Percentiles rank a stretch among this genome's conserved stretches.
These are phyloP conservation scores for Medauroidea extradentata DNA, from an alignment of 1,140 invertebrate species.

Conservation along the genomic window DNA sequence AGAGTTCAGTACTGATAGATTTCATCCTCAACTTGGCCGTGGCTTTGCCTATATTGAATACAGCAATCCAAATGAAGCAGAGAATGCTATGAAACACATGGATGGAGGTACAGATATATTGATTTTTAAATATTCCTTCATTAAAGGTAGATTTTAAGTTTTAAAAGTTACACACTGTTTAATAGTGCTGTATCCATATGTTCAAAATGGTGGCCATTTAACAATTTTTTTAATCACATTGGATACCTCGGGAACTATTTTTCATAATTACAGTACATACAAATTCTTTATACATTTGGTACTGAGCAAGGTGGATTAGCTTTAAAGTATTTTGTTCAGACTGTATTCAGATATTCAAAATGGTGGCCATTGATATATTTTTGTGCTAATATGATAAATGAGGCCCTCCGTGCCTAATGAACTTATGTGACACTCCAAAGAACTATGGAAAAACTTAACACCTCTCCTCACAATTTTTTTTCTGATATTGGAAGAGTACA, in stretches of 20 bases:
- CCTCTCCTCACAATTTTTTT: too few relatives aligned
- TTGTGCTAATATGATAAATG: too few relatives aligned
- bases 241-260: too few relatives aligned
- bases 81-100: slow-evolving; percentile 99
- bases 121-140: slow-evolving; percentile 1
- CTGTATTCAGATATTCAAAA: too few relatives aligned
- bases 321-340: background rate
- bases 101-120: slow-evolving; percentile 71
- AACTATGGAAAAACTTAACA: too few relatives aligned
- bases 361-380: too few relatives aligned
- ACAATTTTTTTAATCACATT: background rate
- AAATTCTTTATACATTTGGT: slow-evolving; percentile 61
- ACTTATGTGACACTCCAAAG: too few relatives aligned
- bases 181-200: too few relatives aligned
- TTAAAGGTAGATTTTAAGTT: slow-evolving; percentile 5
- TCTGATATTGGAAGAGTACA: too few relatives aligned
- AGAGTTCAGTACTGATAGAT: slow-evolving; percentile 83
- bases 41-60: slow-evolving; percentile 96
- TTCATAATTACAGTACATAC: too few relatives aligned
- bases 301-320: background rate
- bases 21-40: slow-evolving; percentile 77
- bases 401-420: too few relatives aligned
- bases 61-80: slow-evolving; percentile 88
- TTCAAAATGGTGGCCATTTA: too few relatives aligned
- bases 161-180: slow-evolving; percentile 5